phyloP scores from a whole-genome alignment of 2,113 vertebrate genomes.

The Ictalurus punctatus region DNA sequence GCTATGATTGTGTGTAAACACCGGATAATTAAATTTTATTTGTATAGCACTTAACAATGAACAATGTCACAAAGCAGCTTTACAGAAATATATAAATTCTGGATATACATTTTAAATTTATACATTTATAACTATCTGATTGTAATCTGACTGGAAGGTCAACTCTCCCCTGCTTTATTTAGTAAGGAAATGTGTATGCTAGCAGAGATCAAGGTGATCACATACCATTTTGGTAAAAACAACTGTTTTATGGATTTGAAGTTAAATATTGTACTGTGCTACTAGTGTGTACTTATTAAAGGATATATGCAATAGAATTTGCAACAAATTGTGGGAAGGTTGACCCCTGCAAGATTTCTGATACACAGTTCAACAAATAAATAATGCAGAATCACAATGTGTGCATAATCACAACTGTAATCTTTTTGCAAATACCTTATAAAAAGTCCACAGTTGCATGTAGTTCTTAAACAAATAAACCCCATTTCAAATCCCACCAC shows the following conservation, averaged over 20 bases:
- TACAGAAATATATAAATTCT: too few species aligned
- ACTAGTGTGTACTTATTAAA: neutral
- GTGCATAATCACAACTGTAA: neutral
- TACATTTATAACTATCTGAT: too few species aligned
- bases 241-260: too few species aligned
- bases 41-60: too few species aligned
- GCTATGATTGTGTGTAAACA: neutral
- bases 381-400: constrained; percentile 9
- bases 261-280: neutral
- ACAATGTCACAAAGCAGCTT: too few species aligned
- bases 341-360: neutral
- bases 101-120: too few species aligned
- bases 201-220: neutral
- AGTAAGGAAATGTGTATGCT: neutral
- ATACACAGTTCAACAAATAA: neutral
- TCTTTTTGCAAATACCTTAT: neutral
- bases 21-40: neutral
- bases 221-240: neutral
- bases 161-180: neutral
- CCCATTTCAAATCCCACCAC: neutral
- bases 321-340: neutral
- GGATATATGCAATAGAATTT: neutral
- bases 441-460: neutral
- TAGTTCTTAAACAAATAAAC: neutral
- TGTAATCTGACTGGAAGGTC: neutral